A percentile compares a stretch with the other conserved stretches of the same genome.
phyloP scores from a whole-genome alignment of 2,797 vertebrate genomes.

The Sparus aurata region DNA sequence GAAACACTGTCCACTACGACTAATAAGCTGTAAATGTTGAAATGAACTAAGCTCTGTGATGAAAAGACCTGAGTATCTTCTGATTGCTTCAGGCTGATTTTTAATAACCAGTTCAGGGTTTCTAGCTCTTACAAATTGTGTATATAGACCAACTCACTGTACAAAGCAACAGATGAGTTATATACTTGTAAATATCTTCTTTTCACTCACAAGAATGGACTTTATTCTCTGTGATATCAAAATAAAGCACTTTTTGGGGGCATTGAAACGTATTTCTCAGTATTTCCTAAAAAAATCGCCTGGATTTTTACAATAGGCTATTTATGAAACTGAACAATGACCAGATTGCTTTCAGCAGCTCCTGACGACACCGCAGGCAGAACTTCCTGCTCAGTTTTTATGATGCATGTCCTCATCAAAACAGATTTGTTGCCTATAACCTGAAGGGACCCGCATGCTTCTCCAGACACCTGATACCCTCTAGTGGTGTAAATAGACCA shows the following conservation, averaged over 20 bases:
- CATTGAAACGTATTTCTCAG: not conserved
- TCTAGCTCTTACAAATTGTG: conserved; percentile 34
- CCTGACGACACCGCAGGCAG: not conserved
- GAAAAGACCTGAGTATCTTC: conserved; percentile 1
- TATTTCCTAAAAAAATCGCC: conserved; percentile 1
- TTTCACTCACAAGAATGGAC: not conserved
- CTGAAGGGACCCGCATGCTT: not conserved
- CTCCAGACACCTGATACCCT: conserved; percentile 44
- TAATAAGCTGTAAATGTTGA: conserved; percentile 48
- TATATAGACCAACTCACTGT: conserved; percentile 46
- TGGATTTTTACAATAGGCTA: not conserved
- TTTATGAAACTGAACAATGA: not conserved
- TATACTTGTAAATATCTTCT: conserved; percentile 35
- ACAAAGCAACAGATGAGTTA: conserved; percentile 44
- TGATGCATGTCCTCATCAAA: not conserved
- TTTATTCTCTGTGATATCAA: not conserved
- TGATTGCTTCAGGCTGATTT: conserved; percentile 19
- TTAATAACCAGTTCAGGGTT: conserved; percentile 24
- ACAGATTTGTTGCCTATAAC: not conserved
- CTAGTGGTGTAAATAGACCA: conserved; percentile 51
- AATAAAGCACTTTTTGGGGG: conserved; percentile 44
- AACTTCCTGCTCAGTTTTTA: not conserved
- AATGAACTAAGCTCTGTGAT: conserved; percentile 44
- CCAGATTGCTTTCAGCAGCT: too few species aligned
- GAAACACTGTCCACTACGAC: not conserved